Evolutionary conservation across 2,797 vertebrate species (phyloP), one percentile per base, ranked within the genome.

Genomic region (Sebastes ruberrimus): DNA sequence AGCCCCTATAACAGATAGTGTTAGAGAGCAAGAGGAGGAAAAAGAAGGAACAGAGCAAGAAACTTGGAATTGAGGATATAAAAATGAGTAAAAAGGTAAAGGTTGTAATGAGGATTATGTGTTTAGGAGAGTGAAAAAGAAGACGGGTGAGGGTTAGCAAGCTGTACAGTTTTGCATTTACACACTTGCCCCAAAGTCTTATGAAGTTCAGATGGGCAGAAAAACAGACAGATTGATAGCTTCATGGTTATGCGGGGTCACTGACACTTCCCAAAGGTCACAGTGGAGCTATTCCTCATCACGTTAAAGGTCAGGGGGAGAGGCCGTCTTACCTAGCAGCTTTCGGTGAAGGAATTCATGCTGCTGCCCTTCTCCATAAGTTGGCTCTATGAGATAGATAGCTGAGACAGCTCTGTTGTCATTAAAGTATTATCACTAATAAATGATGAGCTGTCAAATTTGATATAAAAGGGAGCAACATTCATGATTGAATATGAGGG

Each of bases 281-380:
- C 14, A 46, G 73, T 33, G 57, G 28, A 85, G 77, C 82, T 76
- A 62, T 68, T 84, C 68, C 74, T 89, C 83, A 67, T 82, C 86
- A 87, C 92, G 72, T 88, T 92, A 94, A 94, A 94, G 88, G 93
- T 91, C 89, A 91, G 61, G 28, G 28, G 64, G 75, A 88, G 61
- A 56, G 57, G 83, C 69, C 64, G 79, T 61, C 74, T 83, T 55
- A 56, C 52, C 53, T 14, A 52, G 59, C 56, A 83, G 66, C 61
- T 84, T 67, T 70, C n/a, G 8, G 18, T 28, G 16, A 60, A 73
- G 49, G 60, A 57, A 35, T 67, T 75, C 52, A 28, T 20, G 28
- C 18, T 20, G 28, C 18, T 59, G 55, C 62, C 55, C 42, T 85
- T 90, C 83, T 86, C 28, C 27, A 57, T n/a, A 46, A 64, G 10